Evolutionary conservation across 2,113 vertebrate genomes (phyloP), one percentile per base, ranked within the genome.

Genomic region (Nothobranchius kuhntae): DNA sequence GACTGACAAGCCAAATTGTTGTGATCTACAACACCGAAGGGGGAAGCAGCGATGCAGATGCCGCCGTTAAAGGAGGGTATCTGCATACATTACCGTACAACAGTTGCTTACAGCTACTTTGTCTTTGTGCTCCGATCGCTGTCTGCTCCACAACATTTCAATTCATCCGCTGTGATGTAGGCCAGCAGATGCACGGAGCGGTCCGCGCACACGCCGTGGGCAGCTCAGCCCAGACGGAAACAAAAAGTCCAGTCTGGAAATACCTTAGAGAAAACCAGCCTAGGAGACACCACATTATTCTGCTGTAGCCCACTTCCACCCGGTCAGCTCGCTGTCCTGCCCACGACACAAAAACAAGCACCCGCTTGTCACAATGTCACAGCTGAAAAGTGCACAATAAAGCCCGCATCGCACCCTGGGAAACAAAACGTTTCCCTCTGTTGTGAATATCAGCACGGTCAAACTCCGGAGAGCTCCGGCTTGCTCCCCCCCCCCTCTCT

Each of bases 81-180:
- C 75, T 71, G 86, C 83, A 73, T 86, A 72, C 62, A 85, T 74
- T 46, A 76, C 78, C 77, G 78, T 38, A 80, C 83, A 87, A 89
- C 86, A 88, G 85, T 87, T 88, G 83, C 81, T 85, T 51, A 53
- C 83, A 81, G 84, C 84, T 62, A 81, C 68, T 83, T 82, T 58
- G 84, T 80, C 84, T 89, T 85, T 89, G 85, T 88, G 87, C 86
- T 66, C 76, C 80, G 71, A 83, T 80, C 75, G 77, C 77, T 30
- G 65, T 78, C 74, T 61, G 11, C 70, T 72, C 80, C 80, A 71
- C 60, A 71, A 73, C 85, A 62, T 79, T 71, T 83, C 58, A 78
- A 82, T 80, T 62, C 65, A 71, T 75, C 68, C 54, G 67, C 80
- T 85, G 83, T 38, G 79, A 79, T 84, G 81, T 73, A 88, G 81